Evolutionary conservation across 2,113 vertebrate genomes (phyloP).

Genomic region (Antigone vipio): DNA sequence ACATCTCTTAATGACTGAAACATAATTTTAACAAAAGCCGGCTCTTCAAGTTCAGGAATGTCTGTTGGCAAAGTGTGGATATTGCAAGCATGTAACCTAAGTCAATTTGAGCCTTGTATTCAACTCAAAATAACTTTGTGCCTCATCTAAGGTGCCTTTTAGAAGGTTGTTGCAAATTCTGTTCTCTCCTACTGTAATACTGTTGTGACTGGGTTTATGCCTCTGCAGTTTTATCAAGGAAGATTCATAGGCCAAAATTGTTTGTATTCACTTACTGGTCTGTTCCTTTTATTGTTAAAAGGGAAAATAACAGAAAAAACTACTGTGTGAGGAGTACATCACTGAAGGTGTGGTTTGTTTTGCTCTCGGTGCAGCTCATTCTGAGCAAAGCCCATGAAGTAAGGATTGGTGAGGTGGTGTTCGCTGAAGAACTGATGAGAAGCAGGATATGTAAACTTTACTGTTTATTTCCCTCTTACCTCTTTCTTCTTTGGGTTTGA

Average conservation of each 20-base stretch:
- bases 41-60: not conserved
- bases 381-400: not conserved
- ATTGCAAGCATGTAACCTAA: not conserved
- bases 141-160: not conserved
- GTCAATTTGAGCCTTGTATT: not conserved
- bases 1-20: not conserved
- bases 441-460: not conserved
- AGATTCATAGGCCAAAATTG: not conserved
- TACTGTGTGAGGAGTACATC: not conserved
- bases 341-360: not conserved
- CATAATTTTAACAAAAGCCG: not conserved
- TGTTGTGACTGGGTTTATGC: not conserved
- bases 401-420: not conserved
- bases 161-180: not conserved
- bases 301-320: not conserved
- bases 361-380: not conserved
- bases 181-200: not conserved
- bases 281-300: not conserved
- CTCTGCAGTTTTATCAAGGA: not conserved
- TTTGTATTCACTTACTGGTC: not conserved
- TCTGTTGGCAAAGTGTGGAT: not conserved
- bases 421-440: not conserved
- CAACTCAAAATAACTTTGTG: not conserved
- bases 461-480: not conserved
- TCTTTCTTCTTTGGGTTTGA: not conserved